Evolutionary conservation across 2,888 invertebrate genomes (phyloP).

Genomic region (Rugalucina vietnamica): DNA sequence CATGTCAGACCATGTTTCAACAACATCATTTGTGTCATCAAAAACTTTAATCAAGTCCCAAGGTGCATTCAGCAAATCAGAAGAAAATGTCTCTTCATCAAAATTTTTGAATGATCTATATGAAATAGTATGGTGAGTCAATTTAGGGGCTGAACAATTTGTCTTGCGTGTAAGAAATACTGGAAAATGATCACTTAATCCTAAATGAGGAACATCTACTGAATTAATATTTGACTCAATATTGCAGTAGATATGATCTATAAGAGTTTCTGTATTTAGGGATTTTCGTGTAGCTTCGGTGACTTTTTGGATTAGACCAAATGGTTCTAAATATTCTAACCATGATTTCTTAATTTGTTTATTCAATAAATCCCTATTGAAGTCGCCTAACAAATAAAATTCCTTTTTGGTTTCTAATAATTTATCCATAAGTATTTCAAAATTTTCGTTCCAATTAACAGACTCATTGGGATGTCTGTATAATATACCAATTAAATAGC

Average conservation of each 20-base stretch:
- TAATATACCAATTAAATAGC: background rate
- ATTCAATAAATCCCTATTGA: background rate
- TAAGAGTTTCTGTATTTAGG: background rate
- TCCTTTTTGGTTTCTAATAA: background rate
- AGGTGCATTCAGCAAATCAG: background rate
- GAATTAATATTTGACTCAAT: background rate
- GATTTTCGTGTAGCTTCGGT: background rate
- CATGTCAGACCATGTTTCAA: background rate
- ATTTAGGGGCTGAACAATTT: background rate
- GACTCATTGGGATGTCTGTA: constrained; percentile 12
- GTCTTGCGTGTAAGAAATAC: background rate
- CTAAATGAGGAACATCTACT: background rate
- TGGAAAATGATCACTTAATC: constrained; percentile 4
- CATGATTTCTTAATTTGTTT: background rate
- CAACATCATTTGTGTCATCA: constrained; percentile 4
- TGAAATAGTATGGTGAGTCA: background rate
- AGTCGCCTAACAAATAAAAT: background rate
- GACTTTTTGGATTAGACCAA: background rate
- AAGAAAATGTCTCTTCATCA: background rate
- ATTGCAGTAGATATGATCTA: constrained; percentile 10
- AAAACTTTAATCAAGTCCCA: background rate
- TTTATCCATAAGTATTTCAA: background rate
- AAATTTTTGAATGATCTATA: constrained; percentile 13
- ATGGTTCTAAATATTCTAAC: background rate
- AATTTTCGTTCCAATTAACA: background rate